Base-by-base conservation (phyloP, 2,888 invertebrate genomes). In the Trilocha varians region DNA sequence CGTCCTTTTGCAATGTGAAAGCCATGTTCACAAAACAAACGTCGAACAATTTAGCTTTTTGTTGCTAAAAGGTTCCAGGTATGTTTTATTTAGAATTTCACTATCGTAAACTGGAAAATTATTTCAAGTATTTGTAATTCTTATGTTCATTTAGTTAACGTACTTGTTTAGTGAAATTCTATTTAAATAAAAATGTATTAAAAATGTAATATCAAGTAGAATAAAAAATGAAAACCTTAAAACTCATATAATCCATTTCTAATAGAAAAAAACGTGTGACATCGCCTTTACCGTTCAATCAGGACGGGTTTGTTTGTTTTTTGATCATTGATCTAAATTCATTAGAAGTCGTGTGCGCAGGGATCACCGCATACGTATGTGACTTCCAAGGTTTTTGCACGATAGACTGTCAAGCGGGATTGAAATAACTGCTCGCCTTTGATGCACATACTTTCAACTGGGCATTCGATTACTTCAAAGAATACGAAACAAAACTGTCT, bases 381-480 rank as follows among this genome's bases (percentile, higher is more conserved):
- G 50, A 58, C 76, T 74, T 63, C 76, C 69, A 46, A 48, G 63
- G 65, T 82, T 84, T 83, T 84, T 83, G 78, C 69, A 59, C 70
- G 67, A 65, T 74, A 62, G 68, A 59, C 68, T 62, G 72, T 78
- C 75, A 78, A 77, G 78, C 72, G 62, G 74, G 77, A 75, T 72
- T 77, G 71, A 75, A 78, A 78, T 80, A 77, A 71, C 69, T 69
- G 62, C 65, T 63, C 57, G 64, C 55, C 64, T 75, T 70, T 65
- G 65, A 70, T 67, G 65, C 36, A 34, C 34, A 34, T 34, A 35
- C 34, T 35, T 35, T 25, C 14, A 35, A 35, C 15, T 62, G 53
- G 51, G 60, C 53, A 65, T 67, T 68, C 65, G 63, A 72, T 71
- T 66, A 62, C 65, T 68, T 65, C 64, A 49, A 43, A 60, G 67